phyloP scores from a whole-genome alignment of 2,888 invertebrate genomes.

The Yponomeuta cagnagella region DNA sequence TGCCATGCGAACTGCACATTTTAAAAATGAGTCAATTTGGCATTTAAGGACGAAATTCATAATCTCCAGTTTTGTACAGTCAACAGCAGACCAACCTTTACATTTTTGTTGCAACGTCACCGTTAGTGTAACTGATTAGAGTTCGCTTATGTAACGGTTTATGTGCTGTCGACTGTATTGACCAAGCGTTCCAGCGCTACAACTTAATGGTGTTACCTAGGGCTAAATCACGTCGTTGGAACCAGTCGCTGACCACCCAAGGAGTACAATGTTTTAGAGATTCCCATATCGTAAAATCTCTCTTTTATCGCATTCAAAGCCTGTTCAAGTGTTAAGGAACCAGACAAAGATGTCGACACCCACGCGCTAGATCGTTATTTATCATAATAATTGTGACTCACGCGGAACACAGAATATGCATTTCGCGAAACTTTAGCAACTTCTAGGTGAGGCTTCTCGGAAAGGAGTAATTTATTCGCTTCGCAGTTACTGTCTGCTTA shows the following conservation, averaged over 20 bases:
- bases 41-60: too few species aligned
- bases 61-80: too few species aligned
- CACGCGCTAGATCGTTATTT: constrained; percentile 34
- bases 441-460: background rate
- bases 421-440: background rate
- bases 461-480: background rate
- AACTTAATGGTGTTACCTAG: constrained; percentile 18
- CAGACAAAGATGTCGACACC: constrained; percentile 60
- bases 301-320: constrained; percentile 56
- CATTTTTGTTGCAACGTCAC: too few species aligned
- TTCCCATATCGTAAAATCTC: constrained; percentile 68
- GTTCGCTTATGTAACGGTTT: too few species aligned
- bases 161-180: too few species aligned
- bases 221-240: constrained; percentile 45
- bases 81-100: too few species aligned
- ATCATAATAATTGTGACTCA: constrained; percentile 14
- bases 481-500: background rate
- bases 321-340: constrained; percentile 48
- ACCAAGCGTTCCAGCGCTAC: background rate
- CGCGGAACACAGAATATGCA: background rate
- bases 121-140: too few species aligned
- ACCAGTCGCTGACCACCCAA: constrained; percentile 64
- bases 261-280: constrained; percentile 63
- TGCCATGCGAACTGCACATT: too few species aligned
- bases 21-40: too few species aligned